Evolutionary conservation across 2,113 vertebrate genomes (phyloP), one percentile per base, ranked within the genome.

Genomic region (Grantiella picta): DNA sequence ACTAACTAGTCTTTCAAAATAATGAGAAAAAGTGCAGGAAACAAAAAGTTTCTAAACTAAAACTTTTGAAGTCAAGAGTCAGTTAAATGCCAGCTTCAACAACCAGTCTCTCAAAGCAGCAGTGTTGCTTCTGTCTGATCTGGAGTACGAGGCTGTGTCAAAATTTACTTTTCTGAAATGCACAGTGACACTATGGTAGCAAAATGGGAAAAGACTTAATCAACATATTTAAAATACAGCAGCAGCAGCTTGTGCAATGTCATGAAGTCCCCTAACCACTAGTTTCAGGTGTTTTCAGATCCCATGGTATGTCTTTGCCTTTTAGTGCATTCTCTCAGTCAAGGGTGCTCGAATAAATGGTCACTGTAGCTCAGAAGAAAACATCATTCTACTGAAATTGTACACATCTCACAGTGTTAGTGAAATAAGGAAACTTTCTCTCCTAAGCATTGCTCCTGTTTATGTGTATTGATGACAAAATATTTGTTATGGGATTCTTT

Each of bases 61-160:
- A 81, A 56, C 17, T 24, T 65, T 40, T 56, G 22, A 65, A 56
- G 19, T 31, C 12, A 28, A 61, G 5, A 47, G 10, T n/a, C 9
- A 38, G 4, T 44, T 69, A 60, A 82, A 76, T 17, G 3, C 6
- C 27, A 60, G 2, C 15, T 92, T 89, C 3, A 1, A 64, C 47
- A 89, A 15, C 10, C 15, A 45, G 4, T 18, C 64, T 18, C 33
- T 81, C 0, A 0, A 42, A 82, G 35, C 18, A 76, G 13, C 18
- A 72, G 11, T 36, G 8, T 15, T 68, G 2, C 7, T 68, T 53
- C 24, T 40, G 21, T 86, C 57, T 72, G 38, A 42, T 59, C 33
- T 44, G 50, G 11, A 20, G 24, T 22, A 42, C 11, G 10, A 36
- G 7, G 5, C 3, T 45, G 7, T 49, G 17, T 57, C 52, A 53